phyloP scores from a whole-genome alignment of 2,797 vertebrate species.

The Anomalospiza imberbis region DNA sequence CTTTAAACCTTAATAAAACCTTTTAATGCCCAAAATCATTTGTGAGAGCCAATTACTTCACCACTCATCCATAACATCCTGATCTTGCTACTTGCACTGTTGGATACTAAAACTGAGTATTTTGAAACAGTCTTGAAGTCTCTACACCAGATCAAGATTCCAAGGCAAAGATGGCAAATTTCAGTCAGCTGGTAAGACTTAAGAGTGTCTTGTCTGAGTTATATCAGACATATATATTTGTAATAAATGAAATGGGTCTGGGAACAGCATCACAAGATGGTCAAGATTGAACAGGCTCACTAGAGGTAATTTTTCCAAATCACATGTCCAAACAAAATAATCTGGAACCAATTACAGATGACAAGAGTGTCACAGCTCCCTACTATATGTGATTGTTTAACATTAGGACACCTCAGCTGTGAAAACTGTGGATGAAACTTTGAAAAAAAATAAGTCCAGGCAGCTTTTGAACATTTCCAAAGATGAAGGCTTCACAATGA shows the following conservation, averaged over 20 bases:
- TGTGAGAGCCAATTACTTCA: background rate
- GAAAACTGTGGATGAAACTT: conserved; percentile 60
- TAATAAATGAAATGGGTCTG: background rate
- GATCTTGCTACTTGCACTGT: background rate
- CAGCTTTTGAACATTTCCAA: background rate
- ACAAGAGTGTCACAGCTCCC: conserved; percentile 1
- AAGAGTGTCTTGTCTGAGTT: background rate
- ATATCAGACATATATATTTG: background rate
- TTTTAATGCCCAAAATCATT: background rate
- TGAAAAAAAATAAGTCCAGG: background rate
- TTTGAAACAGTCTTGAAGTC: background rate
- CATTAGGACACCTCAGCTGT: conserved; percentile 38
- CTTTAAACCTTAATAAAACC: background rate
- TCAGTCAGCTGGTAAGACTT: background rate
- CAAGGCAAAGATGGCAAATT: background rate
- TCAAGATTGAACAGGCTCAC: background rate
- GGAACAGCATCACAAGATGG: background rate
- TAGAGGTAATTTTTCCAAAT: background rate
- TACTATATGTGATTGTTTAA: conserved; percentile 48
- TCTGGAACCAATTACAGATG: background rate
- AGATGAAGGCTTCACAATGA: background rate
- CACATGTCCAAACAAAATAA: background rate
- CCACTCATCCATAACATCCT: background rate
- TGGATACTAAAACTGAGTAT: background rate
- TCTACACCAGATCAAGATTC: background rate